Conservation (phyloP, 1,140 invertebrate species). For the Drosophila nigromelanica region DNA sequence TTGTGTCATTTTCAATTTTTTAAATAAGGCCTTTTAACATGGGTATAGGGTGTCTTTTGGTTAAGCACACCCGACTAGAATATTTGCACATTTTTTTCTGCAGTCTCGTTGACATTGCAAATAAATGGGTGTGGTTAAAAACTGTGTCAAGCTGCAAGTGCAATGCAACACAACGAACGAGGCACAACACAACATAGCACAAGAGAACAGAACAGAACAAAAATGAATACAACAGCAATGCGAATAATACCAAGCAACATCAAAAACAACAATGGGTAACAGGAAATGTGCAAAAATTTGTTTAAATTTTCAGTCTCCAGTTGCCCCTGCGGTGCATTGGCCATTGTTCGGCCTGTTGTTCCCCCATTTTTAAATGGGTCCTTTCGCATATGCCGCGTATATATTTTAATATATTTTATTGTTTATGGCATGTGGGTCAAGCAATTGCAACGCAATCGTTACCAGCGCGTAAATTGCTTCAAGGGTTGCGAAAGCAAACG, state of each 20-base stretch:
- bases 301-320: conserved; percentile 58
- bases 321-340: conserved; percentile 14
- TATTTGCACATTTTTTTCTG: conserved; percentile 2
- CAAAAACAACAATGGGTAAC: conserved; percentile 46
- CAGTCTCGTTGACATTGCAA: conserved; percentile 72
- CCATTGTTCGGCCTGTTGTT: not conserved
- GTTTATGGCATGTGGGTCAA: conserved; percentile 60
- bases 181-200: not conserved
- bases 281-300: conserved; percentile 77
- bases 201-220: not conserved
- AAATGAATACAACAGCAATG: not conserved
- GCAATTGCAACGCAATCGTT: conserved; percentile 60
- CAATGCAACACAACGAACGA: conserved; percentile 17
- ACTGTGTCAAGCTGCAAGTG: conserved; percentile 76
- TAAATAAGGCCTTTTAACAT: too few species aligned
- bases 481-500: conserved; percentile 15
- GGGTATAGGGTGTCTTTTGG: not conserved
- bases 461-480: conserved; percentile 47
- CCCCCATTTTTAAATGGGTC: conserved; percentile 34
- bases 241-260: conserved; percentile 1
- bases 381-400: conserved; percentile 44
- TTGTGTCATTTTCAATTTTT: too few species aligned
- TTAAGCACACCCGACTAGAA: not conserved
- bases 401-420: conserved; percentile 63
- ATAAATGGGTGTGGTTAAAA: conserved; percentile 75